phyloP scores from a whole-genome alignment of 2,888 invertebrate species.

The Ariolimax columbianus region DNA sequence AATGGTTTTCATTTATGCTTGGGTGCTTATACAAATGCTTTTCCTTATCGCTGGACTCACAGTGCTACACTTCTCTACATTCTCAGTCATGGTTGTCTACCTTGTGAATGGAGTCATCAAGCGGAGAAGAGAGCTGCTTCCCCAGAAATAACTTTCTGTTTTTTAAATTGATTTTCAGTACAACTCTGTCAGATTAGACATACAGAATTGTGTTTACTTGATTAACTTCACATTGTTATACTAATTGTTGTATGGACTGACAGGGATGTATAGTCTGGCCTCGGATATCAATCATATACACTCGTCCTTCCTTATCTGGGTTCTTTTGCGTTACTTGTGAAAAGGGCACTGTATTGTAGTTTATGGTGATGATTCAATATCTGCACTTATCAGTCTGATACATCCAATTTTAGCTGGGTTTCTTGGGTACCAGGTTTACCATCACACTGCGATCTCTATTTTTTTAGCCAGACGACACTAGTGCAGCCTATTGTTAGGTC shows the following conservation, averaged over 20 bases:
- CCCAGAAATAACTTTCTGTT: slow-evolving; percentile 1
- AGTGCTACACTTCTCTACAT: slow-evolving; percentile 47
- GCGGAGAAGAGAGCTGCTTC: slow-evolving; percentile 38
- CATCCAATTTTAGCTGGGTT: too few species aligned
- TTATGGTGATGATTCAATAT: too few species aligned
- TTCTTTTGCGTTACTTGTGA: too few species aligned
- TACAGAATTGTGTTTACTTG: background rate
- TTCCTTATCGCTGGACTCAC: slow-evolving; percentile 40
- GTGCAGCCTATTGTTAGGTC: too few species aligned
- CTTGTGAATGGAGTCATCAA: slow-evolving; percentile 43
- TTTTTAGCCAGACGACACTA: too few species aligned
- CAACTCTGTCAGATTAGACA: background rate
- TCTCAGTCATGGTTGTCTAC: slow-evolving; percentile 44
- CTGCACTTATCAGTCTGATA: too few species aligned
- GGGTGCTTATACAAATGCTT: slow-evolving; percentile 39
- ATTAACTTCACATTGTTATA: background rate
- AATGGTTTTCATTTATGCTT: slow-evolving; percentile 22
- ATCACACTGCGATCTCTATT: too few species aligned
- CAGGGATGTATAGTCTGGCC: too few species aligned
- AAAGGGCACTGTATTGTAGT: too few species aligned
- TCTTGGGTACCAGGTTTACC: too few species aligned
- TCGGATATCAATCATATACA: too few species aligned
- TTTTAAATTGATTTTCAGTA: background rate
- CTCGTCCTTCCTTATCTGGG: too few species aligned
- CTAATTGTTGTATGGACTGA: background rate